phyloP scores from a whole-genome alignment of 2,888 invertebrate species.

The Eristalis pertinax region DNA sequence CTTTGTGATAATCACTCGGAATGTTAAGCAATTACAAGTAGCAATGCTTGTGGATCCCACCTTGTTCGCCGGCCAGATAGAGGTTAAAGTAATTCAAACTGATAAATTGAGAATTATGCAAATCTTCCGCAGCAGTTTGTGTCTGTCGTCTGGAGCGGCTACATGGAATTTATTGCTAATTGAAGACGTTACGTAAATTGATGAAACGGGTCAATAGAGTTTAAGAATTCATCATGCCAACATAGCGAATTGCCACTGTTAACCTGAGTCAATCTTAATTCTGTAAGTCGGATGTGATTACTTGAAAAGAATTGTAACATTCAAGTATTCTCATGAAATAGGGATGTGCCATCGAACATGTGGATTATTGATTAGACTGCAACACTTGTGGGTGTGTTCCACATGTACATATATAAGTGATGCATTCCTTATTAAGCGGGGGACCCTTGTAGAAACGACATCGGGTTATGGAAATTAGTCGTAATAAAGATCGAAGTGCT shows the following conservation, averaged over 20 bases:
- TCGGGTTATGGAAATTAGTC: neutral
- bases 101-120: conserved; percentile 70
- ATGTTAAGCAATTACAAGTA: conserved; percentile 43
- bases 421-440: neutral
- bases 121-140: conserved; percentile 42
- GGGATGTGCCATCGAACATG: neutral
- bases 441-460: neutral
- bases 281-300: neutral
- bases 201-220: conserved; percentile 58
- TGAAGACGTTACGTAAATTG: conserved; percentile 47
- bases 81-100: conserved; percentile 47
- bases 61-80: conserved; percentile 13
- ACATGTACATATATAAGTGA: neutral
- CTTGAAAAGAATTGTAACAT: neutral
- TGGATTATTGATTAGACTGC: neutral
- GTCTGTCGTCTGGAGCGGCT: neutral
- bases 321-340: neutral
- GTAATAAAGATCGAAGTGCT: neutral
- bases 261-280: conserved; percentile 32
- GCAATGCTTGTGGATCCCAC: conserved; percentile 12
- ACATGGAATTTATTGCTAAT: conserved; percentile 58
- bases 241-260: conserved; percentile 21
- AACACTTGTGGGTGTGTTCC: neutral
- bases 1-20: neutral
- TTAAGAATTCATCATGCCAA: conserved; percentile 47